phyloP scores from a whole-genome alignment of 2,888 invertebrate genomes.

The Sisyra terminalis region DNA sequence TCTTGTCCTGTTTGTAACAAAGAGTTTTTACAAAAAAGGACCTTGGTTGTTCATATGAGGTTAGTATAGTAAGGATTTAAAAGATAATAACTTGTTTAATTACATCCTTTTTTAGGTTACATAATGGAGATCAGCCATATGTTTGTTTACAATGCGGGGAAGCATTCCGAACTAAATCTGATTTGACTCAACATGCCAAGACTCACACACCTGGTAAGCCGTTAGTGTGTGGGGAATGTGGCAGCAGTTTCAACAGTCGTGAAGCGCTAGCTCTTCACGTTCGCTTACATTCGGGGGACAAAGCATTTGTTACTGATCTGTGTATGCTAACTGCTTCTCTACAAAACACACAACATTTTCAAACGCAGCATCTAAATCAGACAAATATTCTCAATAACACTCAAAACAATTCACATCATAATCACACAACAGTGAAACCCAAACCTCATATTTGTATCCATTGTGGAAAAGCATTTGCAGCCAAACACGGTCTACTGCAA shows the following conservation, averaged over 20 bases:
- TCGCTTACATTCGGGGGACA: slow-evolving; percentile 64
- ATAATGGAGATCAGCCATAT: slow-evolving; percentile 57
- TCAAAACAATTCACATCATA: slow-evolving; percentile 9
- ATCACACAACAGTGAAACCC: slow-evolving; percentile 30
- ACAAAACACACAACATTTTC: slow-evolving; percentile 45
- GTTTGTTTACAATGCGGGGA: slow-evolving; percentile 63
- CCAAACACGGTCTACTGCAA: slow-evolving; percentile 65
- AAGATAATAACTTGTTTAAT: too few species aligned
- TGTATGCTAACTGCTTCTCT: slow-evolving; percentile 65
- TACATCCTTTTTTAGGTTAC: slow-evolving; percentile 33
- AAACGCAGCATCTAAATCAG: slow-evolving; percentile 10
- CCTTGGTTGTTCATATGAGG: slow-evolving; percentile 68
- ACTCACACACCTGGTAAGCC: slow-evolving; percentile 19
- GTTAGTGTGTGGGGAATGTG: slow-evolving; percentile 33
- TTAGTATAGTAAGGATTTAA: too few species aligned
- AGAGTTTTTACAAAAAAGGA: slow-evolving; percentile 72
- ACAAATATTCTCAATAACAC: slow-evolving; percentile 10
- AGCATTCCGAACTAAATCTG: slow-evolving; percentile 53
- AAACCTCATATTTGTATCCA: slow-evolving; percentile 65
- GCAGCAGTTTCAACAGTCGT: slow-evolving; percentile 45
- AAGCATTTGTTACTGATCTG: slow-evolving; percentile 63
- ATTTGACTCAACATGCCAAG: slow-evolving; percentile 44
- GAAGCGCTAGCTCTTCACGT: slow-evolving; percentile 66
- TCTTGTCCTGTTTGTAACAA: slow-evolving; percentile 70
- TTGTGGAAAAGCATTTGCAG: slow-evolving; percentile 68